Base-by-base conservation (phyloP, 2,888 invertebrate species). In the Ametastegia equiseti region DNA sequence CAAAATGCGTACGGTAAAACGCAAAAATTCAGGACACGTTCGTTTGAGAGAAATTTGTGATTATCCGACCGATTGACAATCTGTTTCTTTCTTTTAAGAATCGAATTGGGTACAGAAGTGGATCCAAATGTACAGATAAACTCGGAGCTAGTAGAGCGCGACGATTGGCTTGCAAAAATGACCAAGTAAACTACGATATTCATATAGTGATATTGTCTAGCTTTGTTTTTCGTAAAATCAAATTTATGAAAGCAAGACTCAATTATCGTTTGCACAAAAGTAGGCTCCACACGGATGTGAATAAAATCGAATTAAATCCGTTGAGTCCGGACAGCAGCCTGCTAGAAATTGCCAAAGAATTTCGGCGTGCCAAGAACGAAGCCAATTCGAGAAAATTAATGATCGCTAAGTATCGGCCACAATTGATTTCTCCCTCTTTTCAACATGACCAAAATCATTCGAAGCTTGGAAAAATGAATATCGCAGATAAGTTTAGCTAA, bases 101-200 rank as follows among this genome's bases (percentile, higher is more conserved):
- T 88, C 39, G 86, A 88, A 63, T 75, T 89, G 47, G 88, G 88
- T 13, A 87, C 86, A 5, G 69, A 86, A 27, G 50, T 88, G 39
- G 83, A 87, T 81, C 78, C 83, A 13, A 83, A 82, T 0, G 85
- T 85, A 60, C 80, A 85, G 82, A 67, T 85, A 23, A 73, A 63
- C 5, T 83, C 84, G 0, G 82, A 83, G 45, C 80, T 82, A 45
- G 80, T 84, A 6, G 85, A 88, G 65, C 67, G 50, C 65, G 80
- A 78, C 42, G 82, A 81, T 13, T 81, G 78, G 83, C 81, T 80
- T 65, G 65, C 11, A 80, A 71, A 81, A 54, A 75, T 81, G 65
- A 45, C 77, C 2, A 75, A 81, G 81, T 81, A 42, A 27, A 36
- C 42, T 23, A n/a, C 6, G n/a, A 27, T 45, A 45, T 67, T 67